Conservation (phyloP, 35 echinoderm and acorn worm genomes). For the Hemicentrotus pulcherrimus region DNA sequence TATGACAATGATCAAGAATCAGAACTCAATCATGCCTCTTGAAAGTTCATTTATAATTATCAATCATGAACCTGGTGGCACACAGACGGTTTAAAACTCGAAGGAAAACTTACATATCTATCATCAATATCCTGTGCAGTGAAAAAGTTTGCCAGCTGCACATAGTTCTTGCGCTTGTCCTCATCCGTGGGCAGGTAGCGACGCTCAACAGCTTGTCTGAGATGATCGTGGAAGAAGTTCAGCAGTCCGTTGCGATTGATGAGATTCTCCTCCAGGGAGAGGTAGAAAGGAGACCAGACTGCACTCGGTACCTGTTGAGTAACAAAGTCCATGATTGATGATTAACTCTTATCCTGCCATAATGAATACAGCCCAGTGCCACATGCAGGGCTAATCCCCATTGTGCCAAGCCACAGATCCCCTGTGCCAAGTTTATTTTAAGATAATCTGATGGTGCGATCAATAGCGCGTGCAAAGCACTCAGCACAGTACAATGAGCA, state of each 20-base stretch:
- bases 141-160: constrained; percentile 80
- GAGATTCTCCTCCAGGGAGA: constrained; percentile 90
- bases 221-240: constrained; percentile 97
- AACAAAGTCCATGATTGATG: neutral
- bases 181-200: constrained; percentile 79
- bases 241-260: constrained; percentile 90
- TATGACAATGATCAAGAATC: too few species aligned
- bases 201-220: constrained; percentile 85
- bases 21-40: too few species aligned
- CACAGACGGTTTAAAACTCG: neutral
- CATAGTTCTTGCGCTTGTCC: constrained; percentile 62
- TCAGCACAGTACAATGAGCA: too few species aligned
- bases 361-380: too few species aligned
- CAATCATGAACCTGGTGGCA: neutral
- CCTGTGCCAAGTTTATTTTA: too few species aligned
- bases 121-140: constrained; percentile 79
- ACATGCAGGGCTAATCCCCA: too few species aligned
- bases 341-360: too few species aligned
- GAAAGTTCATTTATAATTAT: too few species aligned
- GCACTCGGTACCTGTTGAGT: constrained; percentile 61
- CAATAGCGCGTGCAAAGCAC: too few species aligned
- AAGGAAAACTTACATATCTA: constrained; percentile 74
- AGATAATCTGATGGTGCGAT: too few species aligned
- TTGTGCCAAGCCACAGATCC: too few species aligned
- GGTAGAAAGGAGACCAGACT: constrained; percentile 89